These are phyloP conservation scores for Odobenus rosmarus DNA, from an alignment of 2,113 vertebrate genomes.

Conservation along the genomic window DNA sequence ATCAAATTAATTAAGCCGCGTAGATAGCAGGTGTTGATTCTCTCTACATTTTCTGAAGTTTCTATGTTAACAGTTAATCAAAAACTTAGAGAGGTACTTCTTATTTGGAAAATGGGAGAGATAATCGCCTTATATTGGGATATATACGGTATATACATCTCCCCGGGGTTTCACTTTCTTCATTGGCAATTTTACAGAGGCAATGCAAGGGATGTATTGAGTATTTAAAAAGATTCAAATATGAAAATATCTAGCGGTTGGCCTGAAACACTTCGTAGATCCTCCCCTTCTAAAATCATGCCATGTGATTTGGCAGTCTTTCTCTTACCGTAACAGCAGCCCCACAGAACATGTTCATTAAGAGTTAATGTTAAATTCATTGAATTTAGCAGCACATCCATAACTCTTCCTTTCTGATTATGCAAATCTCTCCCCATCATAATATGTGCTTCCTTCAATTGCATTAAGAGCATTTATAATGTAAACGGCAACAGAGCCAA, in stretches of 20 bases:
- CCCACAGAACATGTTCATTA: conserved; percentile 17
- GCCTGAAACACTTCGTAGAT: not conserved
- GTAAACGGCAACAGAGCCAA: conserved; percentile 57
- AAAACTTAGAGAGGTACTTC: conserved; percentile 3
- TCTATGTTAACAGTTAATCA: not conserved
- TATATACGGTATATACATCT: not conserved
- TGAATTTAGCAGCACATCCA: conserved; percentile 55
- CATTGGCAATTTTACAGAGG: not conserved
- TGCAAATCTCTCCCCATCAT: conserved; percentile 57
- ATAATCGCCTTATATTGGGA: not conserved
- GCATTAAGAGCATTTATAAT: conserved; percentile 76
- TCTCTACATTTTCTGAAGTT: not conserved
- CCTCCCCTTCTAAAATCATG: not conserved
- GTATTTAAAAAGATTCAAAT: not conserved
- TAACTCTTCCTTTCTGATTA: conserved; percentile 64
- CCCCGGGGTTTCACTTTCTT: not conserved
- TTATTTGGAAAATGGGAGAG: not conserved
- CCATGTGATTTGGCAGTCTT: not conserved
- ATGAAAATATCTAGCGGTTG: not conserved
- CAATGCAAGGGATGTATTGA: not conserved
- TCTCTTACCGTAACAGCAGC: not conserved
- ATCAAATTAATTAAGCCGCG: not conserved
- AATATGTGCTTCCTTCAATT: conserved; percentile 67
- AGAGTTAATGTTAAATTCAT: conserved; percentile 61
- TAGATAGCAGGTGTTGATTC: not conserved